Evolutionary conservation across 2,888 invertebrate species (phyloP), one percentile per base, ranked within the genome.

Genomic region (Chloroclystis v-ata): DNA sequence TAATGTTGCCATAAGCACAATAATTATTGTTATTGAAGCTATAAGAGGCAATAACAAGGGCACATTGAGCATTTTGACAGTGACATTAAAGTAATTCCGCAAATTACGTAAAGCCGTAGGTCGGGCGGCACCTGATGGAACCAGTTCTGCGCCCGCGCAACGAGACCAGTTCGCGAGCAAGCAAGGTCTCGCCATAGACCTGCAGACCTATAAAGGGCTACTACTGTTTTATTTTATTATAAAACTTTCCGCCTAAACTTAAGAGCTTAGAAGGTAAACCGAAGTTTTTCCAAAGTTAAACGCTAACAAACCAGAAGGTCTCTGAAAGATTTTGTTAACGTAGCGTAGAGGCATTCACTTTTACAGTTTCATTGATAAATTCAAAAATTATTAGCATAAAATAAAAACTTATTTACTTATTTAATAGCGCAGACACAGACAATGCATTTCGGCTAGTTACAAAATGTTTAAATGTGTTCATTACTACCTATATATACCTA

Each of bases 161-260:
- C 55, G 54, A 65, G 73, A 83, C 83, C 79, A 72, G 84, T 82
- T 77, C 62, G 52, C 60, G 69, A 71, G 51, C 60, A 68, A 71
- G 75, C 83, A 82, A 84, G 83, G 85, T 83, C 83, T 71, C 73
- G 70, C 65, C 76, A 72, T 72, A 75, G 71, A 68, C 71, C 60
- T 64, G 65, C 65, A 33, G 10, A n/a, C 6, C 10, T 20, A n/a
- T 6, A 16, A 16, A n/a, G 7, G 11, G 16, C n/a, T n/a, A n/a
- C n/a, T n/a, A n/a, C n/a, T n/a, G n/a, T n/a, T n/a, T n/a, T 35
- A 11, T 33, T 33, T 2, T 14, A 16, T 16, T 5, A 33, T n/a
- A 16, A 4, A n/a, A 26, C 6, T 26, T 26, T 8, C 6, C 8
- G 26, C 14, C 5, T 16, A n/a, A 16, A 32, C 16, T 16, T n/a